These are phyloP conservation scores for Pachycephala philippinensis DNA, from an alignment of 2,113 vertebrate species.

Conservation along the genomic window DNA sequence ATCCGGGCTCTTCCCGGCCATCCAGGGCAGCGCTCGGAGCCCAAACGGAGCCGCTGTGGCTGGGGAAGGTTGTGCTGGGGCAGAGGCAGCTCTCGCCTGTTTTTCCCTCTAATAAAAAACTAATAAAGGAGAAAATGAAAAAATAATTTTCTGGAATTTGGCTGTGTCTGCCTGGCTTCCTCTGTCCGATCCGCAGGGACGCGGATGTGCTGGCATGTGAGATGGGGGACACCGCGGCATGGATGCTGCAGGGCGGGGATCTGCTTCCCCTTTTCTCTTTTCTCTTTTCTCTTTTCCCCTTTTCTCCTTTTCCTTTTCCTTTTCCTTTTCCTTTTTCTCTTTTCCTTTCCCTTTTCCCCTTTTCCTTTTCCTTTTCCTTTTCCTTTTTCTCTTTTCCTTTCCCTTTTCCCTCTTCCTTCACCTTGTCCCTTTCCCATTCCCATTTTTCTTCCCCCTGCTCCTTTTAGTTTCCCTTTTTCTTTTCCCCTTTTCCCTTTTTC, in stretches of 20 bases:
- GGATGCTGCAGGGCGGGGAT: neutral
- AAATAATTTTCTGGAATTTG: slow-evolving; percentile 54
- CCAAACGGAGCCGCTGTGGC: neutral
- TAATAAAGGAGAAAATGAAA: slow-evolving; percentile 68
- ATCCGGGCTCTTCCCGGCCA: fast-evolving
- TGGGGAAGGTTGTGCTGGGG: neutral
- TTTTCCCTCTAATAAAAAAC: slow-evolving; percentile 56
- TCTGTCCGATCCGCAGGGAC: neutral
- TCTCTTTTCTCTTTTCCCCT: fast-evolving
- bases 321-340: neutral
- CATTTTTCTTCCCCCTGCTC: too few relatives aligned
- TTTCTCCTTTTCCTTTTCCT: too few relatives aligned
- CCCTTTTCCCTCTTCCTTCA: too few relatives aligned
- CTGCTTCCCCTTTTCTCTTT: neutral
- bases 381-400: neutral
- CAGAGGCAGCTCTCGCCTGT: neutral
- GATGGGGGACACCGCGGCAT: neutral
- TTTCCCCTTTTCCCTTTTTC: too few relatives aligned
- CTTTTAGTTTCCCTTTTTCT: too few relatives aligned
- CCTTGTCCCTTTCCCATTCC: too few relatives aligned
- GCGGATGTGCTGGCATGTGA: neutral
- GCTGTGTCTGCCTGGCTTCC: slow-evolving; percentile 12
- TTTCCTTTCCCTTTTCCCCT: neutral
- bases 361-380: neutral
- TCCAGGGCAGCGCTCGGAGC: neutral